Evolutionary conservation across 2,113 vertebrate species (phyloP), one percentile per base, ranked within the genome.

Genomic region (Phrynosoma platyrhinos): DNA sequence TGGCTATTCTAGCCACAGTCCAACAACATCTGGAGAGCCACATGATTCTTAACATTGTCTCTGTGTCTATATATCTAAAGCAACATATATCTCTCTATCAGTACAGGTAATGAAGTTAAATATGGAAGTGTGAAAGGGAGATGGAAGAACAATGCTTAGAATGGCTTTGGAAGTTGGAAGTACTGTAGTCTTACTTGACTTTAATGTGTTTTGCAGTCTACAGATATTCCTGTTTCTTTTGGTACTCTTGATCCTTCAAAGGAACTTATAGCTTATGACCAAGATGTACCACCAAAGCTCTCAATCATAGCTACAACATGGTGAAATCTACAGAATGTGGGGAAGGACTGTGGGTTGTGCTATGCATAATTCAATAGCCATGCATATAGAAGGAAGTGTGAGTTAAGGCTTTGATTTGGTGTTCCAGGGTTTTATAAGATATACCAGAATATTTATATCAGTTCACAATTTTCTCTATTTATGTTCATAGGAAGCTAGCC

Each of bases 321-420:
- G 0, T 3, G 0, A 2, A 53, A 14, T 14, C 14, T 47, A 21
- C 27, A 42, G 64, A 71, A 30, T 0, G 5, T 0, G 36, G 4
- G 0, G 0, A 13, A 9, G 53, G 3, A 42, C 13, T 55, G 2
- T 21, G 69, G 36, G 69, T 47, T 40, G 1, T 66, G 62, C 40
- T 40, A 40, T 42, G 13, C 69, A 5, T 84, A 21, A n/a, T 74
- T 84, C 1, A n/a, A 10, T 69, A 69, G 62, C 68, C 25, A 89
- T 36, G 42, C 0, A 87, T 69, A 80, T 86, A 52, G 23, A 1
- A 8, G 0, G 9, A 85, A 64, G 12, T 62, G 82, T 78, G 30
- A 82, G 8, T 78, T 85, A 81, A 92, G 25, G 64, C 25, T 69
- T 64, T 88, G 77, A 68, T 80, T 91, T 83, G 72, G 20, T 83